Evolutionary conservation across 2,113 vertebrate genomes (phyloP).

Genomic region (Dasypus novemcinctus): DNA sequence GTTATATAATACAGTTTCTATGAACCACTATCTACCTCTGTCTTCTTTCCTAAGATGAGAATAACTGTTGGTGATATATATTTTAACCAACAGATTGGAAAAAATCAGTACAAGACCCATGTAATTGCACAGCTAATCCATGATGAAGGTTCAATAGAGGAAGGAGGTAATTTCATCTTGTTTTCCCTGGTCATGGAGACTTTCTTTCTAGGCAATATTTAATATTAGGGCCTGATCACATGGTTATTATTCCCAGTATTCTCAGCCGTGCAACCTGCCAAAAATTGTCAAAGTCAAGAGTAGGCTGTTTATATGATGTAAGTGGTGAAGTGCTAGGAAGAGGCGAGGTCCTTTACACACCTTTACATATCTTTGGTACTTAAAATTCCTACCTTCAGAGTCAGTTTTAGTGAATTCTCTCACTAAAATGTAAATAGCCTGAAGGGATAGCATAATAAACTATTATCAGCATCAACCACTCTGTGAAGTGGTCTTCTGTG

Average conservation of each 20-base stretch:
- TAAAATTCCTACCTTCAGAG: constrained; percentile 52
- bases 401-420: constrained; percentile 33
- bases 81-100: not conserved
- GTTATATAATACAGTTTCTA: constrained; percentile 3
- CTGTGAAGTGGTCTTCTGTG: not conserved
- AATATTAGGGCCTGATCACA: not conserved
- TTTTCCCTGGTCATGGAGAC: constrained; percentile 19
- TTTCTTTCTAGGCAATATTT: constrained; percentile 57
- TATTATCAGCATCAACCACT: constrained; percentile 42
- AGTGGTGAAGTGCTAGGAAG: constrained; percentile 50
- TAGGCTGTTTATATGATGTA: constrained; percentile 49
- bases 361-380: constrained; percentile 41
- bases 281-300: constrained; percentile 43
- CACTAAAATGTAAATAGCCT: constrained; percentile 54
- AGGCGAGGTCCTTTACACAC: constrained; percentile 30
- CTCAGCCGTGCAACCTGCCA: constrained; percentile 45
- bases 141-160: not conserved
- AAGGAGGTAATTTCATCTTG: not conserved
- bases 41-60: constrained; percentile 37
- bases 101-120: not conserved
- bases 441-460: constrained; percentile 52
- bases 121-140: not conserved
- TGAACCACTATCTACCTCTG: not conserved
- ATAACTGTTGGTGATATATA: not conserved
- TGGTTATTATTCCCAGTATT: constrained; percentile 41